Conservation (phyloP, 2,888 invertebrate genomes). For the Oasisia sp. region DNA sequence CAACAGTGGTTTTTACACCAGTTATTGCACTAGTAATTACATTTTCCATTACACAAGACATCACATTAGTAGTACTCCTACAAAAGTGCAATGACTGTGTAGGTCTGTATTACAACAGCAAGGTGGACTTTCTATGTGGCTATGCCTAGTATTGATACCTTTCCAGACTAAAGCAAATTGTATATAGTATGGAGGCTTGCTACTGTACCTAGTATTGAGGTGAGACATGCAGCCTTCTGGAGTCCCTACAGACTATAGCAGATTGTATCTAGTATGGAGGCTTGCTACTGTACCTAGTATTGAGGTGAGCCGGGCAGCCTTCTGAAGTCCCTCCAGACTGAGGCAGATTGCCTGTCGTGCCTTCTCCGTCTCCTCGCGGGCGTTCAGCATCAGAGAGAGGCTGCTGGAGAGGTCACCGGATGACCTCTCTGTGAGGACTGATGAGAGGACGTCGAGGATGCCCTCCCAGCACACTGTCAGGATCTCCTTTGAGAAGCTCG, state of each 20-base stretch:
- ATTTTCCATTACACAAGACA: neutral
- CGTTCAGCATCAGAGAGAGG: slow-evolving; percentile 66
- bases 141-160: slow-evolving; percentile 67
- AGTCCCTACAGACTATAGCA: slow-evolving; percentile 91
- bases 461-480: slow-evolving; percentile 92
- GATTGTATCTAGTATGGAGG: neutral
- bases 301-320: slow-evolving; percentile 90
- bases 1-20: neutral
- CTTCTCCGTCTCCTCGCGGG: slow-evolving; percentile 66
- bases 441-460: slow-evolving; percentile 87
- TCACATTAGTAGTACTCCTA: too few species aligned
- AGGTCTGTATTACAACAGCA: neutral
- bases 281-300: slow-evolving; percentile 73
- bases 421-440: slow-evolving; percentile 72
- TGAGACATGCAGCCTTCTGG: slow-evolving; percentile 91
- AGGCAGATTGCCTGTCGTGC: slow-evolving; percentile 85
- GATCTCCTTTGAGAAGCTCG: slow-evolving; percentile 72
- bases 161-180: slow-evolving; percentile 80
- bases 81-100: too few species aligned
- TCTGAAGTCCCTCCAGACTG: slow-evolving; percentile 89
- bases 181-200: slow-evolving; percentile 34
- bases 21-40: neutral
- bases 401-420: slow-evolving; percentile 66
- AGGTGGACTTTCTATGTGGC: slow-evolving; percentile 25
- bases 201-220: slow-evolving; percentile 80